These are phyloP conservation scores for Pocillopora meandrina DNA, from an alignment of 92 coral and sea anemone genomes.

Conservation along the genomic window DNA sequence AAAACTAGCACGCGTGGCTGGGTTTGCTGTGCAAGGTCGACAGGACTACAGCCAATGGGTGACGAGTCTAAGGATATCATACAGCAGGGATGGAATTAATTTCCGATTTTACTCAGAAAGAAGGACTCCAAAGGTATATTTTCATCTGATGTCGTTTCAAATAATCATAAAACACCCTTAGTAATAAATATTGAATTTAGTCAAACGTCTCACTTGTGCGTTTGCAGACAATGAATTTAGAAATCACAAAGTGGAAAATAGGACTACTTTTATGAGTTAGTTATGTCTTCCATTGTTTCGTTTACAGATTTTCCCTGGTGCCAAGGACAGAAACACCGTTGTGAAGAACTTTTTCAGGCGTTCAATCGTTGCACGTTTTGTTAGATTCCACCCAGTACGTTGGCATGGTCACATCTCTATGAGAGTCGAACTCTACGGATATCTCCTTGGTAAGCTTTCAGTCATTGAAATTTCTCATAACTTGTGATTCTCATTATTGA, in stretches of 20 bases:
- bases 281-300: background rate
- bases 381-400: constrained; percentile 66
- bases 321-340: constrained; percentile 72
- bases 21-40: constrained; percentile 74
- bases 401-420: constrained; percentile 81
- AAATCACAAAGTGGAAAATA: no score
- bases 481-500: background rate
- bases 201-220: no score
- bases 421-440: constrained; percentile 79
- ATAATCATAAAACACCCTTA: no score
- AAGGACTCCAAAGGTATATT: constrained; percentile 56
- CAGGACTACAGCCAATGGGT: constrained; percentile 69
- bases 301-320: constrained; percentile 69
- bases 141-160: background rate
- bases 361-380: constrained; percentile 68
- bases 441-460: constrained; percentile 32
- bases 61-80: constrained; percentile 49
- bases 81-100: constrained; percentile 51
- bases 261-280: background rate
- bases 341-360: constrained; percentile 72
- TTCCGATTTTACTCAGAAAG: constrained; percentile 58
- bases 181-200: no score
- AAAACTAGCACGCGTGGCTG: constrained; percentile 41
- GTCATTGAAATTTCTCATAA: background rate
- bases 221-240: no score